A percentile compares a stretch with the other conserved stretches of the same genome.
These are phyloP conservation scores for Huso huso DNA, from an alignment of 2,797 vertebrate genomes.

Conservation along the genomic window DNA sequence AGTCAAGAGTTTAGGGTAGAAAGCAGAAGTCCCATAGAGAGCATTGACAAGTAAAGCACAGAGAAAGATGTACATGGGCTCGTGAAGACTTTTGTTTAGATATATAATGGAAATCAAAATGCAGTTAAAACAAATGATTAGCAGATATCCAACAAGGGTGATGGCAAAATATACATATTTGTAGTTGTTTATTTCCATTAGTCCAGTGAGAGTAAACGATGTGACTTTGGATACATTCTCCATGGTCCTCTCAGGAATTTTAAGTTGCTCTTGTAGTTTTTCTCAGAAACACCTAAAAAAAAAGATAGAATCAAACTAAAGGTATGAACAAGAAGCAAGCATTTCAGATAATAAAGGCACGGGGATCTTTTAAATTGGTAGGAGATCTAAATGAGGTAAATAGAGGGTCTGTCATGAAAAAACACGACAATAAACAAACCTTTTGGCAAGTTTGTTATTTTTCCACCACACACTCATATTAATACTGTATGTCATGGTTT, in stretches of 20 bases:
- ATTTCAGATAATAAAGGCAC: too few species aligned
- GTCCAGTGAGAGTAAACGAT: slow-evolving; percentile 35
- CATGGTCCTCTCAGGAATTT: slow-evolving; percentile 24
- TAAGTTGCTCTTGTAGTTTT: too few species aligned
- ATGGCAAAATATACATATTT: slow-evolving; percentile 26
- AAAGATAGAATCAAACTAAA: too few species aligned
- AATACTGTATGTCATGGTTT: too few species aligned
- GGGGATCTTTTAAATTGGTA: too few species aligned
- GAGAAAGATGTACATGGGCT: slow-evolving; percentile 36
- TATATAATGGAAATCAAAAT: slow-evolving; percentile 28
- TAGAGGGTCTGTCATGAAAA: too few species aligned
- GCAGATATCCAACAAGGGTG: slow-evolving; percentile 34
- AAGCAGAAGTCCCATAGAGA: slow-evolving; percentile 32
- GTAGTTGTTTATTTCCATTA: slow-evolving; percentile 25
- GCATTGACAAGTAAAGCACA: slow-evolving; percentile 33
- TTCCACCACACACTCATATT: too few species aligned
- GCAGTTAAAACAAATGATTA: slow-evolving; percentile 21
- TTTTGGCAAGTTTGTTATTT: too few species aligned
- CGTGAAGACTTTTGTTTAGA: slow-evolving; percentile 31
- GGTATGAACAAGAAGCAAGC: too few species aligned
- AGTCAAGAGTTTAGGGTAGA: slow-evolving; percentile 26
- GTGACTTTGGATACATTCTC: slow-evolving; percentile 29
- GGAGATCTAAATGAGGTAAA: too few species aligned
- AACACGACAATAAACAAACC: too few species aligned
- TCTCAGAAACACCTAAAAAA: too few species aligned